phyloP scores from a whole-genome alignment of 1,140 invertebrate genomes.

The Bursaphelenchus mucronatus region DNA sequence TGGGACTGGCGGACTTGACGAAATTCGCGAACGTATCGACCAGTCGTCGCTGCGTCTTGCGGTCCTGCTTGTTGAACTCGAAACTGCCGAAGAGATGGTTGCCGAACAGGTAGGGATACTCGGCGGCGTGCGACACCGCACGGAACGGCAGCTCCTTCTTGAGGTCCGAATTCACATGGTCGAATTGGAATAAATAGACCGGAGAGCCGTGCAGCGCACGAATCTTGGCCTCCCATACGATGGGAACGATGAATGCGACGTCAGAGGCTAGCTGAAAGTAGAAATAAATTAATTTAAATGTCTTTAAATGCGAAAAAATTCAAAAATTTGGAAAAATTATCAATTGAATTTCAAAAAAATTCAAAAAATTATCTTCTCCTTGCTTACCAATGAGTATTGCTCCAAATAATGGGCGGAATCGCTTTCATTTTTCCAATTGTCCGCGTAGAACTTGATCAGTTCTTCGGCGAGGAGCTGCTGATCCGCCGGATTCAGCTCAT shows the following conservation, averaged over 20 bases:
- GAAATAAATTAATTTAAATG: neutral
- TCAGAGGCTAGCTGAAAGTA: slow-evolving; percentile 37
- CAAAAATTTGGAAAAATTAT: neutral
- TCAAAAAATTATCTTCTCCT: neutral
- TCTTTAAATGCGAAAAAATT: neutral
- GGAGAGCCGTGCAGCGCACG: slow-evolving; percentile 32
- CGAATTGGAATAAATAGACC: slow-evolving; percentile 36
- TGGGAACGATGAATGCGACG: slow-evolving; percentile 34
- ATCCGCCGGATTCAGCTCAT: slow-evolving; percentile 8
- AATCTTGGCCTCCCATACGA: slow-evolving; percentile 25
- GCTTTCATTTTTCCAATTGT: slow-evolving; percentile 6
- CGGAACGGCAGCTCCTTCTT: slow-evolving; percentile 34
- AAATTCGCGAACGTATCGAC: slow-evolving; percentile 15
- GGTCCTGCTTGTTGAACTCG: slow-evolving; percentile 31
- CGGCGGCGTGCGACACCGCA: slow-evolving; percentile 8
- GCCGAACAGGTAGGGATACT: slow-evolving; percentile 39
- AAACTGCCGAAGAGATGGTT: slow-evolving; percentile 37
- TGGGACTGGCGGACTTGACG: slow-evolving; percentile 10
- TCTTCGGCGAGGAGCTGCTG: slow-evolving; percentile 3
- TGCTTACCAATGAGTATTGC: slow-evolving; percentile 32
- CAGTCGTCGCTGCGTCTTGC: slow-evolving; percentile 5
- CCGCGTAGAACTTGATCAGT: slow-evolving; percentile 25
- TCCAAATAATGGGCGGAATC: slow-evolving; percentile 23
- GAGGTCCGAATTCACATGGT: slow-evolving; percentile 35
- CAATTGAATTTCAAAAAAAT: slow-evolving; percentile 1